These are phyloP conservation scores for Camptogramma bilineatum DNA, from an alignment of 2,888 invertebrate species.

Conservation along the genomic window DNA sequence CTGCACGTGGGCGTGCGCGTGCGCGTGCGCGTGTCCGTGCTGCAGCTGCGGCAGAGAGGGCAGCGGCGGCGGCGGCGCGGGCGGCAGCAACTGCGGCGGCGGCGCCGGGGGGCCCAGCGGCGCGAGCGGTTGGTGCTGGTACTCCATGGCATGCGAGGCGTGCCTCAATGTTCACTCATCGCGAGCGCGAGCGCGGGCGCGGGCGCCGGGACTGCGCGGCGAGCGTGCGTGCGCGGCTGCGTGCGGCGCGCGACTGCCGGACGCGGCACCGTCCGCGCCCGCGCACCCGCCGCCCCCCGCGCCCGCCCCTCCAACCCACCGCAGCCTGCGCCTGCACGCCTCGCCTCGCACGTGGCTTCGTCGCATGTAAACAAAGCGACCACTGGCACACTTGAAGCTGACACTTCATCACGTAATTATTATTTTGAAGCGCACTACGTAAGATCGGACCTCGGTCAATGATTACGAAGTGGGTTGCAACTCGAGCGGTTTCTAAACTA, in stretches of 20 bases:
- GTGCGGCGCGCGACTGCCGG: conserved; percentile 63
- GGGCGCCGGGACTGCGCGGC: conserved; percentile 58
- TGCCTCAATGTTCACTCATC: conserved; percentile 75
- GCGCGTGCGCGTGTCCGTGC: conserved; percentile 71
- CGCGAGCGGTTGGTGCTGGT: conserved; percentile 80
- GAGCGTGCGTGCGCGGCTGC: conserved; percentile 63
- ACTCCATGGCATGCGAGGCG: conserved; percentile 74
- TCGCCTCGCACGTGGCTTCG: conserved; percentile 54
- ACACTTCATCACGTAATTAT: conserved; percentile 37
- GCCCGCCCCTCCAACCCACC: conserved; percentile 42
- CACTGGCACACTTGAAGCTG: conserved; percentile 43
- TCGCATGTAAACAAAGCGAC: conserved; percentile 67
- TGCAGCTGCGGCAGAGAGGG: conserved; percentile 88
- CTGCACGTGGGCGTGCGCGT: conserved; percentile 73
- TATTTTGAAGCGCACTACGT: conserved; percentile 16
- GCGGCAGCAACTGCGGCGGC: conserved; percentile 87
- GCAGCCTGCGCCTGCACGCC: conserved; percentile 44
- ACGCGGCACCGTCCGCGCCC: conserved; percentile 47
- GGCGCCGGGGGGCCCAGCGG: conserved; percentile 88
- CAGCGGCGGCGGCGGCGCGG: conserved; percentile 86
- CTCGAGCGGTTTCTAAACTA: neutral
- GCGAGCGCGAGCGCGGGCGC: conserved; percentile 57
- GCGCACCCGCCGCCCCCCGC: conserved; percentile 44
- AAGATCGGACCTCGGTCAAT: conserved; percentile 17
- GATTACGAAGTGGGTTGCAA: conserved; percentile 5